These are phyloP conservation scores for Microctenopoma steveboyesi DNA, from an alignment of 2,797 vertebrate genomes.

Conservation along the genomic window DNA sequence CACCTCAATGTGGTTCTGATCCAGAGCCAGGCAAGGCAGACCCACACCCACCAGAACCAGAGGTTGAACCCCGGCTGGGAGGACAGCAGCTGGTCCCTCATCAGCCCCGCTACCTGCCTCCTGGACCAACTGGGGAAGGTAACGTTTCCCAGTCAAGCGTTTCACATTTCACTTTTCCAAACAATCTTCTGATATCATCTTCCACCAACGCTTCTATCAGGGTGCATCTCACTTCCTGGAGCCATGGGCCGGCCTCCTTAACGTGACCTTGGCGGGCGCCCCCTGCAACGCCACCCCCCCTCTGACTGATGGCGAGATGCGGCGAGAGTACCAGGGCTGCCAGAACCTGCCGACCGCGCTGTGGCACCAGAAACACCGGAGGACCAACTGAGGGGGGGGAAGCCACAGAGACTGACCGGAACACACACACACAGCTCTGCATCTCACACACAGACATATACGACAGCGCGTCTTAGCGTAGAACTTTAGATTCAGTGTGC, in stretches of 20 bases:
- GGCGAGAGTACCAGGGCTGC: constrained; percentile 85
- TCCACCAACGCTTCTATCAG: constrained; percentile 45
- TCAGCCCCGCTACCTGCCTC: constrained; percentile 66
- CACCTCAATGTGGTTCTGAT: constrained; percentile 84
- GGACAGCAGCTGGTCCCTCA: constrained; percentile 71
- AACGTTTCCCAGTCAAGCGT: not conserved
- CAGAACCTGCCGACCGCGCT: constrained; percentile 87
- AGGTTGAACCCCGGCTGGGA: constrained; percentile 47
- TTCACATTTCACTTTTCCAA: not conserved
- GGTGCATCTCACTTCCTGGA: constrained; percentile 61
- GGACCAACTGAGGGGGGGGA: constrained; percentile 41
- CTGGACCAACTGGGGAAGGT: constrained; percentile 75
- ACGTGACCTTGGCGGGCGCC: constrained; percentile 84
- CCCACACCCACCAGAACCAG: constrained; percentile 48
- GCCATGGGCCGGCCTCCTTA: constrained; percentile 73
- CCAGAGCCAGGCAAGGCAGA: constrained; percentile 56
- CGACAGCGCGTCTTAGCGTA: constrained; percentile 10
- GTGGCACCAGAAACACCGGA: constrained; percentile 80
- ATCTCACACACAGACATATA: constrained; percentile 9
- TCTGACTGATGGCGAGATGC: constrained; percentile 82
- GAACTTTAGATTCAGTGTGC: constrained; percentile 32
- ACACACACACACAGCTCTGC: constrained; percentile 21
- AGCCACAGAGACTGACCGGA: not conserved
- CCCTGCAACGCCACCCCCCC: constrained; percentile 84
- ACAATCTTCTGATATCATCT: not conserved